phyloP scores from a whole-genome alignment of 2,888 invertebrate species.

The Stomorhina lunata region DNA sequence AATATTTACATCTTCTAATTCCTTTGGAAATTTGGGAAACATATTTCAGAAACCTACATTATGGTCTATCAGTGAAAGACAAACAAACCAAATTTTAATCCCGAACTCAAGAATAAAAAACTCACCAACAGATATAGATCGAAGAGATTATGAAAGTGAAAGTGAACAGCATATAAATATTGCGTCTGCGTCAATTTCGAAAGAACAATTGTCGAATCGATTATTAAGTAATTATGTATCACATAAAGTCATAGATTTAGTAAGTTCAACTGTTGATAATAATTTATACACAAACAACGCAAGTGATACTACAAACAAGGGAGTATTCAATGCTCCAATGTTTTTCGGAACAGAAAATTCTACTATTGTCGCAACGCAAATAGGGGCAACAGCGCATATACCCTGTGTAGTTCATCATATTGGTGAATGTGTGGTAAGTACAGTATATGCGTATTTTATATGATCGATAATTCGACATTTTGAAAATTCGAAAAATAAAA shows the following conservation, averaged over 20 bases:
- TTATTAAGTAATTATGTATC: neutral
- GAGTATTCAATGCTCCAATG: conserved; percentile 81
- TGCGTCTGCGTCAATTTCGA: neutral
- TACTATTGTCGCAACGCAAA: conserved; percentile 90
- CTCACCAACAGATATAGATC: neutral
- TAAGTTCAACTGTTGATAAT: conserved; percentile 59
- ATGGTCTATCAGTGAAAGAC: neutral
- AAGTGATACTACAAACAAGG: conserved; percentile 47
- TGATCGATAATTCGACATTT: too few relatives aligned
- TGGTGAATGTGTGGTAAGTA: conserved; percentile 92
- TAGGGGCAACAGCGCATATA: conserved; percentile 90
- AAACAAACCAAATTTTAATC: conserved; percentile 77
- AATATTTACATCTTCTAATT: neutral
- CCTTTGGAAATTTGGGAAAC: neutral
- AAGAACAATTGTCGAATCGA: neutral
- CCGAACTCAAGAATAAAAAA: neutral
- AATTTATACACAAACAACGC: conserved; percentile 65
- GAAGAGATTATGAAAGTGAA: neutral
- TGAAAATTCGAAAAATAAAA: too few relatives aligned
- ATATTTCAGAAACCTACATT: neutral
- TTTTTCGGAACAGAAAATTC: conserved; percentile 92
- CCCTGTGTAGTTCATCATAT: conserved; percentile 92
- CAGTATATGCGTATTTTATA: too few relatives aligned
- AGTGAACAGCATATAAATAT: neutral
- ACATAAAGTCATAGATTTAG: conserved; percentile 67